These are phyloP conservation scores for Sparus aurata DNA, from an alignment of 2,797 vertebrate genomes.

Conservation along the genomic window DNA sequence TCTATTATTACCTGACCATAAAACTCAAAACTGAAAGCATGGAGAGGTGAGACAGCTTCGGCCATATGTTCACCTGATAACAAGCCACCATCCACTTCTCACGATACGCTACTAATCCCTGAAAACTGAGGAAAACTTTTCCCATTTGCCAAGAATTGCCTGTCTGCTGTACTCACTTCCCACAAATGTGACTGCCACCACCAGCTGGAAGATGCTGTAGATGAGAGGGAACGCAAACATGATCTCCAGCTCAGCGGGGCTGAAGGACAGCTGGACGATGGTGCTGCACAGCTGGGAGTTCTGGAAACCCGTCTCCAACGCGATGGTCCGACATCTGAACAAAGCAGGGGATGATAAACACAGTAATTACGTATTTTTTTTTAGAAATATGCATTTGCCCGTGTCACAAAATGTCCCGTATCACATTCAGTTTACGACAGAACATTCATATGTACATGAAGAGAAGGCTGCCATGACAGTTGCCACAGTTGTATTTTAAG, in stretches of 20 bases:
- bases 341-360: not conserved
- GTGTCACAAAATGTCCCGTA: too few relatives aligned
- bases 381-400: too few relatives aligned
- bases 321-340: constrained; percentile 93
- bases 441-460: too few relatives aligned
- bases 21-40: not conserved
- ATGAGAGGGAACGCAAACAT: constrained; percentile 97
- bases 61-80: not conserved
- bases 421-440: too few relatives aligned
- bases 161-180: constrained; percentile 80
- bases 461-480: too few relatives aligned
- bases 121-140: not conserved
- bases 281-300: constrained; percentile 96
- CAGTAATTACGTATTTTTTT: too few relatives aligned
- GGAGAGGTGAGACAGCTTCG: not conserved
- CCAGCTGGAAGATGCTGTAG: constrained; percentile 96
- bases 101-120: too few relatives aligned
- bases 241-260: constrained; percentile 85
- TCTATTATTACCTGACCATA: not conserved
- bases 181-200: constrained; percentile 79
- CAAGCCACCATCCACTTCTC: not conserved
- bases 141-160: too few relatives aligned
- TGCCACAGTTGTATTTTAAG: too few relatives aligned
- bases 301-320: constrained; percentile 96
- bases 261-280: constrained; percentile 95